Base-by-base conservation (phyloP, 2,888 invertebrate genomes). In the Peribatodes rhomboidaria region DNA sequence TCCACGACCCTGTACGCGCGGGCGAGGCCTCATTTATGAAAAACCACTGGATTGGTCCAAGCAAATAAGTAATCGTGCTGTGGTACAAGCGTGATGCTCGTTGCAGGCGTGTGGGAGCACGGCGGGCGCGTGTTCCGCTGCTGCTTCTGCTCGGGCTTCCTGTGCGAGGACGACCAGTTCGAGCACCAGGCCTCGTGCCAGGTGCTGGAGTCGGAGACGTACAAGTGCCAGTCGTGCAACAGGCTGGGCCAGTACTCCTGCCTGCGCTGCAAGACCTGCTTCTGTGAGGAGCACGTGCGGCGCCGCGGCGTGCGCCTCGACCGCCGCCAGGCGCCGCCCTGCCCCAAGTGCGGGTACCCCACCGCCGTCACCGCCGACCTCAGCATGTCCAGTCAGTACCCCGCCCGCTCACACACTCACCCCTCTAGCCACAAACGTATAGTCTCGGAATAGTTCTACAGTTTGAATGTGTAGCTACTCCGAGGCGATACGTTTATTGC, bases 161-260 rank as follows among this genome's bases (percentile, higher is more conserved):
- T 97, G 4, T 99, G 99, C 87, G 98, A 98, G 90, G 98, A 98
- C 88, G 98, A 98, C 89, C 98, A 98, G 89, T 98, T 98, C 91
- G 99, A 99, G 89, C 99, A 99, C 91, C 99, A 99, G 90, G 99
- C 99, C 3, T 98, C 97, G 0, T 99, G 98, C 85, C 98, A 99
- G 94, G 97, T 98, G 65, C 92, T 99, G 7, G 99, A 99, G 84
- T 96, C 98, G 0, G 99, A 99, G 90, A 98, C 96, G 77, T 98
- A 97, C 87, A 99, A 99, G 94, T 99, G 99, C 88, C 97, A 98
- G 86, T 98, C 98, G 0, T 99, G 99, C 88, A 99, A 99, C 93
- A 97, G 97, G 67, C 93, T 98, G 68, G 98, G 99, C 0, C 98
- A 99, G 92, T 98, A 98, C 92, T 98, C 98, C 3, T 99, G 99